Evolutionary conservation across 2,797 vertebrate species (phyloP).

Genomic region (Acomys russatus): DNA sequence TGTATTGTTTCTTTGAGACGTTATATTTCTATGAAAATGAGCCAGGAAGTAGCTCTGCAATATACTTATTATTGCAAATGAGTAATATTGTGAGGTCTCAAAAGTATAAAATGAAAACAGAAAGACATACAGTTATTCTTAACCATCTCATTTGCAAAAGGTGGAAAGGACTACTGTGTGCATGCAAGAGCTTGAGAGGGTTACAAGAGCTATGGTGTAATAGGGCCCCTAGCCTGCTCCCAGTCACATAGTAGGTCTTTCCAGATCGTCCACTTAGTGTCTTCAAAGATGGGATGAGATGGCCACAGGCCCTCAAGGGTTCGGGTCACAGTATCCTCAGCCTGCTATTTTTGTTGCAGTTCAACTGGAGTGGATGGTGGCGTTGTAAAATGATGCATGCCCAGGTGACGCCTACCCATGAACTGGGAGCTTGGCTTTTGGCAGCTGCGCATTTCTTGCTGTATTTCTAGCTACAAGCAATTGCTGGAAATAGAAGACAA

Average conservation of each 20-base stretch:
- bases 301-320: neutral
- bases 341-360: neutral
- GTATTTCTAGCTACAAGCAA: slow-evolving; percentile 31
- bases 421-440: neutral
- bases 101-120: slow-evolving; percentile 28
- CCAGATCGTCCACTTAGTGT: neutral
- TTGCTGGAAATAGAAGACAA: neutral
- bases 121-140: neutral
- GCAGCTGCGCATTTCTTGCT: neutral
- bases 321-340: neutral
- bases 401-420: neutral
- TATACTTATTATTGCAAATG: neutral
- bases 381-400: neutral
- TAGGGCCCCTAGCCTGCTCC: neutral
- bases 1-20: slow-evolving; percentile 42
- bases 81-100: slow-evolving; percentile 29
- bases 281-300: neutral
- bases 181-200: neutral
- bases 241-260: neutral
- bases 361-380: neutral
- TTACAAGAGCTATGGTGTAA: neutral
- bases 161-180: neutral
- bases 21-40: slow-evolving; percentile 38
- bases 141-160: slow-evolving; percentile 39
- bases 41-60: neutral